phyloP scores from a whole-genome alignment of 2,797 vertebrate species.

The Spinibarbus caldwelli region DNA sequence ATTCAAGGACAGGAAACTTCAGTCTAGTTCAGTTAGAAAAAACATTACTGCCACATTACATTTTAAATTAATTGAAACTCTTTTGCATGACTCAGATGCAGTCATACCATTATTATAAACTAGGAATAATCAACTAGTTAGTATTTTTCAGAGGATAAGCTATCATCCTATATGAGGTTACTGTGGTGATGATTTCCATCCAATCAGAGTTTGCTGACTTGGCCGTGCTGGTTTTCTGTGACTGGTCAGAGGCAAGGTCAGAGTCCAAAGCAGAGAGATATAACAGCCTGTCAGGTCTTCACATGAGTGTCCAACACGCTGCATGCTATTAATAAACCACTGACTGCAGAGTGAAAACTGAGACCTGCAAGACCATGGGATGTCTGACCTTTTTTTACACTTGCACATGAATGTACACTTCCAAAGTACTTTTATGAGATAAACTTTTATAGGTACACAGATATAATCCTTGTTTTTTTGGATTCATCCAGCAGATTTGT shows the following conservation, averaged over 20 bases:
- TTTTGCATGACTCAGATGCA: background rate
- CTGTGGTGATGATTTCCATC: conserved; percentile 42
- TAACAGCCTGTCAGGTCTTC: conserved; percentile 64
- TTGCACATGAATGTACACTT: conserved; percentile 14
- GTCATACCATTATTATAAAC: background rate
- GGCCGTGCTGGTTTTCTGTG: conserved; percentile 45
- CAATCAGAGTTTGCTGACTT: conserved; percentile 57
- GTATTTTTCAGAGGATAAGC: background rate
- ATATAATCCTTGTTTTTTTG: background rate
- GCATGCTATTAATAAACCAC: conserved; percentile 76
- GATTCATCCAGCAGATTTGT: background rate
- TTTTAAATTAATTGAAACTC: background rate
- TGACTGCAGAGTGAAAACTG: conserved; percentile 61
- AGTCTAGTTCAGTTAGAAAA: background rate
- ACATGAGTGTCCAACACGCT: conserved; percentile 67
- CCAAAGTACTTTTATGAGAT: conserved; percentile 14
- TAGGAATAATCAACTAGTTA: background rate
- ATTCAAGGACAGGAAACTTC: conserved; percentile 29
- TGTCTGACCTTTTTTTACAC: conserved; percentile 57
- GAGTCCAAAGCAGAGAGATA: conserved; percentile 57
- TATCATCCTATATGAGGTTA: conserved; percentile 10
- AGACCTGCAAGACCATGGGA: conserved; percentile 49
- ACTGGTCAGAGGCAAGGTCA: conserved; percentile 53
- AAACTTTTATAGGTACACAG: background rate
- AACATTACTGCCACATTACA: background rate